These are phyloP conservation scores for Tetanocera ferruginea DNA, from an alignment of 2,888 invertebrate species.

Conservation along the genomic window DNA sequence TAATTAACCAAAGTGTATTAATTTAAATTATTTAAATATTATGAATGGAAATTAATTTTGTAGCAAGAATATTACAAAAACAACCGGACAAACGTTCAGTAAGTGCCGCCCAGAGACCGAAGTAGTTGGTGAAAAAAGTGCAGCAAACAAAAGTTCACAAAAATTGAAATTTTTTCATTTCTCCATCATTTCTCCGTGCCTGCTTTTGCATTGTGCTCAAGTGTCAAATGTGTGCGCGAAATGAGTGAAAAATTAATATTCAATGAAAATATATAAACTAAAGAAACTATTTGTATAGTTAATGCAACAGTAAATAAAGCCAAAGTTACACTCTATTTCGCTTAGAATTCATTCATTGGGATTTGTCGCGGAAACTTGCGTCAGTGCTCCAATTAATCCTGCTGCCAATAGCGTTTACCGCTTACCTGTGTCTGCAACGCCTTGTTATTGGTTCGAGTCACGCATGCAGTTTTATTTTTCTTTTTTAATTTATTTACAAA, in stretches of 20 bases:
- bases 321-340: too few species aligned
- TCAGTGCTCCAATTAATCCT: too few species aligned
- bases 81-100: background rate
- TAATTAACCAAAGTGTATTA: background rate
- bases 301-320: background rate
- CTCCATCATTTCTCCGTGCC: background rate
- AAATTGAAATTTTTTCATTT: conserved; percentile 12
- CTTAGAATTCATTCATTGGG: too few species aligned
- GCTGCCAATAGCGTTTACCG: too few species aligned
- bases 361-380: too few species aligned
- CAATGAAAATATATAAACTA: background rate
- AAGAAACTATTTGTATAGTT: background rate
- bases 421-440: too few species aligned
- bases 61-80: background rate
- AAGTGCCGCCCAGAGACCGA: background rate
- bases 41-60: conserved; percentile 6
- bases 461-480: conserved; percentile 33
- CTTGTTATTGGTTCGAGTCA: conserved; percentile 6
- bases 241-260: background rate
- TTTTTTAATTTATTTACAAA: background rate
- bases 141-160: conserved; percentile 34
- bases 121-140: conserved; percentile 4
- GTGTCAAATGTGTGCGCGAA: background rate
- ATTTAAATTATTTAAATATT: background rate
- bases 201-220: background rate